Percentiles rank a stretch among this genome's conserved stretches.
Evolutionary conservation across 2,888 invertebrate species (phyloP).

Genomic region (Erynnis tages): DNA sequence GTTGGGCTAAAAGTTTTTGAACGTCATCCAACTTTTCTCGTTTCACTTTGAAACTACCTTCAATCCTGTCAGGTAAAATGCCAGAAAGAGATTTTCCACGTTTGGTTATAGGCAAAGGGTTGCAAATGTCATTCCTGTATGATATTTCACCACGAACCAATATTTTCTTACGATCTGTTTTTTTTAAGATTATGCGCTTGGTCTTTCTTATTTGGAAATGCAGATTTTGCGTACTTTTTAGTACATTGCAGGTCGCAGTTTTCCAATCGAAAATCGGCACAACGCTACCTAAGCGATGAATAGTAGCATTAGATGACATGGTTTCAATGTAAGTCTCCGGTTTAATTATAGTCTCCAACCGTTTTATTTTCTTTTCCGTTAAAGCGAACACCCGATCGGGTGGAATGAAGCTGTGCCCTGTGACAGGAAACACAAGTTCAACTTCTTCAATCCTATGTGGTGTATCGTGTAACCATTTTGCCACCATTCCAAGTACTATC

Average conservation of each 20-base stretch:
- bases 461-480: slow-evolving; percentile 30
- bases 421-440: slow-evolving; percentile 36
- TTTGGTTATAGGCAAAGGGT: slow-evolving; percentile 18
- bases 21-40: background rate
- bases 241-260: background rate
- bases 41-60: background rate
- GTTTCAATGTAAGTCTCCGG: slow-evolving; percentile 33
- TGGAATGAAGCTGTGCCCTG: slow-evolving; percentile 36
- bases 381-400: slow-evolving; percentile 35
- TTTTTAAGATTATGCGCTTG: slow-evolving; percentile 16
- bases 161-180: slow-evolving; percentile 3
- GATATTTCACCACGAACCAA: slow-evolving; percentile 13
- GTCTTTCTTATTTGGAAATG: slow-evolving; percentile 22
- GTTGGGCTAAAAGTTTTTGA: background rate
- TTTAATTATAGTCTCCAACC: slow-evolving; percentile 30
- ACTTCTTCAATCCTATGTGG: slow-evolving; percentile 53
- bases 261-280: slow-evolving; percentile 2
- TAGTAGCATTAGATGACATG: slow-evolving; percentile 18
- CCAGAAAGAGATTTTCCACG: slow-evolving; percentile 17
- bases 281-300: background rate
- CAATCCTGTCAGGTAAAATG: background rate
- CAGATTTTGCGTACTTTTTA: slow-evolving; percentile 7
- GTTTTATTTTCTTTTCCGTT: slow-evolving; percentile 34
- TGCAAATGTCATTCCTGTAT: slow-evolving; percentile 12
- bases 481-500: slow-evolving; percentile 31